phyloP scores from a whole-genome alignment of 2,797 vertebrate genomes.

The Halcyon chelicuti region DNA sequence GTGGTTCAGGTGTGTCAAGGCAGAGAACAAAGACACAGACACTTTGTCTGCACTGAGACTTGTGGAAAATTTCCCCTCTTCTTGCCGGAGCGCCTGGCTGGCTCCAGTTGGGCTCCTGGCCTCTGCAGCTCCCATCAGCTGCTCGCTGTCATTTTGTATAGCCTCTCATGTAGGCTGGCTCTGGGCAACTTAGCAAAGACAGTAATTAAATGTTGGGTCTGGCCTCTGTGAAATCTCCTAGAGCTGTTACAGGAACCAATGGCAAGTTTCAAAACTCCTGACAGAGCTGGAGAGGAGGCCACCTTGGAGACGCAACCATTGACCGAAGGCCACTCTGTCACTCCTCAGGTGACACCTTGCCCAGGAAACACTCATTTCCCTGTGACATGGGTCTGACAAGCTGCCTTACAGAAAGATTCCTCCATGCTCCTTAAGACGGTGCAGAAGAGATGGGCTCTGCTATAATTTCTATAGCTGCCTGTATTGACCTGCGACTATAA shows the following conservation, averaged over 20 bases:
- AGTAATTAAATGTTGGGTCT: not conserved
- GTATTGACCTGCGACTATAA: not conserved
- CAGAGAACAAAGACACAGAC: slow-evolving; percentile 36
- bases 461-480: not conserved
- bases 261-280: slow-evolving; percentile 10
- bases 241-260: not conserved
- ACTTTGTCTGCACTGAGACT: not conserved
- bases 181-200: not conserved
- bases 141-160: not conserved
- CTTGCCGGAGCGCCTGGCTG: not conserved
- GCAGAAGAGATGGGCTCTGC: not conserved
- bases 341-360: not conserved
- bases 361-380: not conserved
- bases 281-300: not conserved
- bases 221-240: not conserved
- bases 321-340: not conserved
- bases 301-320: not conserved
- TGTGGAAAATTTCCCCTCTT: not conserved
- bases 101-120: not conserved
- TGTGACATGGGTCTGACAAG: not conserved
- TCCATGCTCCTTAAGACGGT: not conserved
- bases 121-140: not conserved
- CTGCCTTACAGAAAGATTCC: not conserved
- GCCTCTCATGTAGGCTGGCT: not conserved
- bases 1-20: slow-evolving; percentile 20